Evolutionary conservation across 2,113 vertebrate species (phyloP).

Genomic region (Rhagologus leucostigma): DNA sequence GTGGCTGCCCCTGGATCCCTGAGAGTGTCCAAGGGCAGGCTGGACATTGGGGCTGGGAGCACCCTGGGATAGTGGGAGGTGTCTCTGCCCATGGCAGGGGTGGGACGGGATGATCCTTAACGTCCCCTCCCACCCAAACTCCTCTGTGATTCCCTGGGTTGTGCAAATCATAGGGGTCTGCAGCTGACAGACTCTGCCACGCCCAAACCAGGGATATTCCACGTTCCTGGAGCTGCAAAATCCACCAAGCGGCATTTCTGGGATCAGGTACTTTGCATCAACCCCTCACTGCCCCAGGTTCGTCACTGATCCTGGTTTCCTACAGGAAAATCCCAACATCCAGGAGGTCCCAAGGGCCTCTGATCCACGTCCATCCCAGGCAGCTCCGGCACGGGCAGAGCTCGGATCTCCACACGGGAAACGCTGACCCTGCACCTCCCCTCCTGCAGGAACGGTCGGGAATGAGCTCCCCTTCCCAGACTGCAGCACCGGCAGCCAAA

Average conservation of each 20-base stretch:
- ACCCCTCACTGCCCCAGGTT: too few species aligned
- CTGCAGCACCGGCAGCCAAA: not conserved
- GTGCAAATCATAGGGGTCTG: accelerated
- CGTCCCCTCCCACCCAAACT: too few species aligned
- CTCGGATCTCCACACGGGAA: accelerated
- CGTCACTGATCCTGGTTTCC: not conserved
- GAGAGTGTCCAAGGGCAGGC: accelerated
- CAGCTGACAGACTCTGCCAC: not conserved
- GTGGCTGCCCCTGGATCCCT: not conserved
- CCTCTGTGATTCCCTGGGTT: not conserved
- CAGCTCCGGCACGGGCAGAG: not conserved
- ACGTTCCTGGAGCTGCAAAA: accelerated
- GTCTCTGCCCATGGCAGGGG: not conserved
- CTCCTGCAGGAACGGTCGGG: not conserved
- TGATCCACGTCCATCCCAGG: not conserved
- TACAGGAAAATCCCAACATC: not conserved
- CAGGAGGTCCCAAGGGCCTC: not conserved
- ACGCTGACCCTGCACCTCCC: not conserved
- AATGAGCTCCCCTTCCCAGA: not conserved
- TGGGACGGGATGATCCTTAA: not conserved
- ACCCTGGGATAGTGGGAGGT: accelerated
- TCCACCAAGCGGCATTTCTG: not conserved
- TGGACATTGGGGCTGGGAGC: not conserved
- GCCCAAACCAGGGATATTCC: not conserved
- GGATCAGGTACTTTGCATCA: not conserved